Base-by-base conservation (phyloP, 2,797 vertebrate genomes). In the Poeciliopsis infans region DNA sequence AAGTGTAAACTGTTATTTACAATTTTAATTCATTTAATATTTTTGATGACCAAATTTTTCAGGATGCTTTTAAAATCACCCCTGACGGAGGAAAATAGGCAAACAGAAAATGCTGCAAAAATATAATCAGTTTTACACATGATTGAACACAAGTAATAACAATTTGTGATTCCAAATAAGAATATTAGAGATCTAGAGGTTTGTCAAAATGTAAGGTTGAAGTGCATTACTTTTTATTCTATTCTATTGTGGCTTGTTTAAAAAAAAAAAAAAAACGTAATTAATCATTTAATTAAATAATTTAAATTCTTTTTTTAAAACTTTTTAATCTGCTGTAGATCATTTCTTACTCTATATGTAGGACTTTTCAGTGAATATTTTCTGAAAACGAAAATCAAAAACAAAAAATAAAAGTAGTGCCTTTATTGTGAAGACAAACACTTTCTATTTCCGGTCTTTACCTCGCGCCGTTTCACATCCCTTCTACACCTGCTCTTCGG, bases 341-440 rank as follows among this genome's bases (percentile, higher is more conserved):
- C 1, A n/a, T 69, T 25, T 69, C 23, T 69, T 7, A n/a, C 7
- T 10, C 5, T 7, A 49, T 20, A 49, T 2, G 18, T n/a, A 45
- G 2, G 11, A 23, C 2, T 69, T 68, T 11, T 39, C 25, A 41
- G 10, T 25, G 4, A 25, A 43, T n/a, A 1, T 7, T 45, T 69
- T 13, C 64, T 41, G 23, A 25, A 36, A 18, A 13, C 36, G 20
- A 74, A 0, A 20, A 66, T 20, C 16, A 4, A 59, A 31, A 18
- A 13, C 10, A 70, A 45, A 69, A 31, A 5, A 64, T 1, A 64
- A 23, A 11, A 41, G 25, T 15, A 15, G 0, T 74, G 76, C 75
- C 51, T 82, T 90, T 92, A 87, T 79, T 85, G 12, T 86, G 86
- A 89, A 92, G 20, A n/a, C 49, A 69, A 0, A 2, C 0, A 23